Base-by-base conservation (phyloP, 2,797 vertebrate species). In the Furcifer pardalis region DNA sequence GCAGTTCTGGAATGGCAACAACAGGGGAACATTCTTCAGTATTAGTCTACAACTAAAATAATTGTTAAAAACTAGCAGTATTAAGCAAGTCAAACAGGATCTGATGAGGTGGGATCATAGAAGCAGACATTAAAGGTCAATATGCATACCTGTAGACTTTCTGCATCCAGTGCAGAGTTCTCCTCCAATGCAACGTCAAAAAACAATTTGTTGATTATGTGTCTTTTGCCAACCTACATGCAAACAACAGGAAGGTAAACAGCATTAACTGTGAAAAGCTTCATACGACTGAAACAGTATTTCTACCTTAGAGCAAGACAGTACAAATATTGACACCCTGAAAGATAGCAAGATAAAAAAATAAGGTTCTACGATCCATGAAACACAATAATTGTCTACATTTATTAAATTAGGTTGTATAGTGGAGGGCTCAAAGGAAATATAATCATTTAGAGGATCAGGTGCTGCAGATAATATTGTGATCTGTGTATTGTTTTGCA, bases 171-270 rank as follows among this genome's bases (percentile, higher is more conserved):
- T 2, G 84, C 52, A 2, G 56, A 86, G 52, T 96, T 96, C 79
- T 97, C 97, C 44, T 97, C 97, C 87, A 93, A 94, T 71, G 94
- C 95, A 77, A 98, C 91, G 93, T 99, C 97, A 93, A 99, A 99
- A 92, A 97, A 99, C 68, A 99, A 96, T 89, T 98, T 99, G 88
- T 73, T 96, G 95, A 99, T 99, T 73, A 99, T 97, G 91, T 98
- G 96, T 88, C 94, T 97, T 85, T 95, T 97, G 95, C 97, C 97
- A 90, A 99, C 98, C 98, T 99, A 81, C 40, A 88, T 8, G 68
- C 91, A 86, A 86, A 93, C 19, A 91, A 40, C 27, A 17, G 66
- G 84, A 76, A 89, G 30, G 62, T 56, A 19, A 69, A 69, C 46
- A 25, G 42, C 27, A 82, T n/a, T n/a, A 40, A 35, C n/a, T 73